A percentile compares a stretch with the other conserved stretches of the same genome.
Conservation (phyloP, 2,113 vertebrate genomes). For the Ranitomeya variabilis region DNA sequence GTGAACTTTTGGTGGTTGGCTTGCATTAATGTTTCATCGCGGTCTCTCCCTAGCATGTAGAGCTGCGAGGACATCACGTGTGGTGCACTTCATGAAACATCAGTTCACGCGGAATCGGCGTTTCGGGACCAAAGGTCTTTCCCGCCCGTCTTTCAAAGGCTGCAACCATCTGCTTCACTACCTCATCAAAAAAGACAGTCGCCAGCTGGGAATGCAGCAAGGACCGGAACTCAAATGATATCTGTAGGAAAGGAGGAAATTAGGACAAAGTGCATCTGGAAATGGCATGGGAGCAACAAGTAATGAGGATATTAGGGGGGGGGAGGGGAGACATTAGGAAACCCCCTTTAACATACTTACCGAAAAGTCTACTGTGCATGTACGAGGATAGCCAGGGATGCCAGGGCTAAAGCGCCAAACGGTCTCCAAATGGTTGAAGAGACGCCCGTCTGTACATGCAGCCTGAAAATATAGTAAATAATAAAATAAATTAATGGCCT, state of each 20-base stretch:
- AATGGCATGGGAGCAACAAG: too few species aligned
- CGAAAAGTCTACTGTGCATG: constrained; percentile 94
- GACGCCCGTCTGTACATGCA: constrained; percentile 87
- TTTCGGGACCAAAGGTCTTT: constrained; percentile 87
- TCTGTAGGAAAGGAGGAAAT: constrained; percentile 70
- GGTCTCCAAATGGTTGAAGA: constrained; percentile 94
- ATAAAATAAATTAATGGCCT: background rate
- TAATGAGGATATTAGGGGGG: too few species aligned
- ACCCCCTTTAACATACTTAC: constrained; percentile 70
- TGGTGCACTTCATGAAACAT: constrained; percentile 93
- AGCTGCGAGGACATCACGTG: constrained; percentile 76
- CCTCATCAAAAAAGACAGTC: constrained; percentile 93
- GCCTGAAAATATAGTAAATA: constrained; percentile 71
- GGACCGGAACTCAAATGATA: constrained; percentile 95
- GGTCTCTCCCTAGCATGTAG: background rate
- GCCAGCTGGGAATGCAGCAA: constrained; percentile 93
- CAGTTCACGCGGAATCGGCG: constrained; percentile 86
- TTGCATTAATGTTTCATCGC: constrained; percentile 1
- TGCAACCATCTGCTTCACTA: constrained; percentile 91
- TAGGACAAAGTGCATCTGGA: background rate
- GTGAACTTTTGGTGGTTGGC: constrained; percentile 31
- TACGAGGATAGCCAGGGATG: constrained; percentile 90
- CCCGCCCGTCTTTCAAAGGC: constrained; percentile 87
- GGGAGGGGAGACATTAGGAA: background rate
- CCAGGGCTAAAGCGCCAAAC: constrained; percentile 94